A percentile compares a stretch with the other conserved stretches of the same genome.
Evolutionary conservation across 2,113 vertebrate genomes (phyloP).

Genomic region (Amblyornis subalaris): DNA sequence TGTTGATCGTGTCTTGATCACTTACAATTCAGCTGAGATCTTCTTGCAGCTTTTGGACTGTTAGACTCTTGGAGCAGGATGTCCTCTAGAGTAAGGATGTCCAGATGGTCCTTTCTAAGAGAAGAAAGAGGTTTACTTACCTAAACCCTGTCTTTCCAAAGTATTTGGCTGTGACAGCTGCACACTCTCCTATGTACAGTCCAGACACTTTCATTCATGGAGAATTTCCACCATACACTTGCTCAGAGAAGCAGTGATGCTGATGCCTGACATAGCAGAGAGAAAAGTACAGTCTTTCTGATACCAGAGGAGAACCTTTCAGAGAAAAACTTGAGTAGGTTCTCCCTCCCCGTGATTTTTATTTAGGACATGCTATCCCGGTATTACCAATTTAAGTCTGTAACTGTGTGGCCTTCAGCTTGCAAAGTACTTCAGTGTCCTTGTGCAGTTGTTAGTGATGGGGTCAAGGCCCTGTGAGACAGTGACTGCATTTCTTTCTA

Average conservation of each 20-base stretch:
- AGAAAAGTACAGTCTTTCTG: not conserved
- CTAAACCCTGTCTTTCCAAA: not conserved
- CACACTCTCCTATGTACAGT: not conserved
- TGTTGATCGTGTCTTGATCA: not conserved
- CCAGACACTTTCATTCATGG: not conserved
- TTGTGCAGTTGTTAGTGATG: not conserved
- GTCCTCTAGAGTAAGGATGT: not conserved
- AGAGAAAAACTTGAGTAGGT: not conserved
- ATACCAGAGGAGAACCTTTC: not conserved
- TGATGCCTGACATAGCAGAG: not conserved
- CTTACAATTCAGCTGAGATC: not conserved
- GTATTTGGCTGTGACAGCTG: not conserved
- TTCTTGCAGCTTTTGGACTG: not conserved
- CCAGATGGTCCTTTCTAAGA: not conserved
- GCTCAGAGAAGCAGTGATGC: not conserved
- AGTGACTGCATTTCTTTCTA: not conserved
- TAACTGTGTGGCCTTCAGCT: not conserved
- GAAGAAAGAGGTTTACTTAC: not conserved
- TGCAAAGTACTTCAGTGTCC: not conserved
- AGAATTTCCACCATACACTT: not conserved
- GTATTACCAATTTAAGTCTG: not conserved
- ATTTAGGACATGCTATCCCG: fast-evolving
- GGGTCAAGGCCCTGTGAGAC: not conserved
- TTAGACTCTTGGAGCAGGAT: not conserved
- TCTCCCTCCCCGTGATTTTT: not conserved